Evolutionary conservation across 1,140 invertebrate species (phyloP).

Genomic region (Choristoneura fumiferana): DNA sequence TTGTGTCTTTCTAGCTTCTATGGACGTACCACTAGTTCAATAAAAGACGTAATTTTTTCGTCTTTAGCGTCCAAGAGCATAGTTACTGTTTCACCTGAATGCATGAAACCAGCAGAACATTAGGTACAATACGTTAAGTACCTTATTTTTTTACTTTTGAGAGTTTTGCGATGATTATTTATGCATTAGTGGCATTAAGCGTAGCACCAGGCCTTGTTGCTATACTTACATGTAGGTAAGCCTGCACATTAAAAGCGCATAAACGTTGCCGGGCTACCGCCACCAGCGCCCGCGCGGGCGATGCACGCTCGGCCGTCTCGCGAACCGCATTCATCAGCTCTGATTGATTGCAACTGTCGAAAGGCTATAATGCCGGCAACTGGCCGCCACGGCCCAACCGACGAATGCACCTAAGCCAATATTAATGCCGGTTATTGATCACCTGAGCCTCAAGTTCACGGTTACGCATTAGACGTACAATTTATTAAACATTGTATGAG

Average conservation of each 20-base stretch:
- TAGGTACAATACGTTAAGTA: no score
- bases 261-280: conserved; percentile 7
- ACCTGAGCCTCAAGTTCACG: conserved; percentile 58
- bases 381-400: conserved; percentile 62
- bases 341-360: conserved; percentile 77
- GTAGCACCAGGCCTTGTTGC: background rate
- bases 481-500: conserved; percentile 56
- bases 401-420: conserved; percentile 67
- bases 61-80: no score
- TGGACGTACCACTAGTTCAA: no score
- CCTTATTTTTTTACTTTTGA: no score
- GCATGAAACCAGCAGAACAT: no score
- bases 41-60: no score
- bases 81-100: no score
- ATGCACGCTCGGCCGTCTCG: conserved; percentile 35
- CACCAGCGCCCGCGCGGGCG: conserved; percentile 19
- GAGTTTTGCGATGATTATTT: no score
- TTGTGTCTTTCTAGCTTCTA: no score
- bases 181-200: background rate
- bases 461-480: conserved; percentile 69
- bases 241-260: conserved; percentile 10
- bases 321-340: conserved; percentile 68
- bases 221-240: conserved; percentile 10
- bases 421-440: conserved; percentile 73
- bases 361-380: conserved; percentile 68